These are phyloP conservation scores for Drosophila baimaii DNA, from an alignment of 1,140 invertebrate species.

Conservation along the genomic window DNA sequence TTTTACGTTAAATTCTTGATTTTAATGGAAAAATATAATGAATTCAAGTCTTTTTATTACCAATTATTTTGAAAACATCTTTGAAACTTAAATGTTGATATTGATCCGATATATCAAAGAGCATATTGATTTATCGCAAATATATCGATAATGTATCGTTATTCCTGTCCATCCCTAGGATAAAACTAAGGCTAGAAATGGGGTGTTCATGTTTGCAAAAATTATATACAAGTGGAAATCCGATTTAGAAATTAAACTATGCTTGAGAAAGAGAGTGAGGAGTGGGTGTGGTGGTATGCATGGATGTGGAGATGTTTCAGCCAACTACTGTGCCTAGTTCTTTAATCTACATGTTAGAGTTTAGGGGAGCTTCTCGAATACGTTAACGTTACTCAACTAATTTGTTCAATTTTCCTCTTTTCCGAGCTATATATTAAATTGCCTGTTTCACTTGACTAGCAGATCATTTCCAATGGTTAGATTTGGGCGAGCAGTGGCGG, in stretches of 20 bases:
- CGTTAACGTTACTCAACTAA: slow-evolving; percentile 36
- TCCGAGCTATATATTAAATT: slow-evolving; percentile 72
- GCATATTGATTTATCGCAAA: not conserved
- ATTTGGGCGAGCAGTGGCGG: slow-evolving; percentile 25
- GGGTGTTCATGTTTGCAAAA: slow-evolving; percentile 59
- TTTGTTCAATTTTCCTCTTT: slow-evolving; percentile 56
- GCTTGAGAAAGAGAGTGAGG: slow-evolving; percentile 13
- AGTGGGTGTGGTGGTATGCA: not conserved
- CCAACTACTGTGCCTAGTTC: slow-evolving; percentile 37
- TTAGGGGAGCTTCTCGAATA: slow-evolving; percentile 40
- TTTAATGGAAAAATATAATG: not conserved
- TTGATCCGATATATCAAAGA: not conserved
- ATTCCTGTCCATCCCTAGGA: not conserved
- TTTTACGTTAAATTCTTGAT: not conserved
- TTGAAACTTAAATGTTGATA: not conserved
- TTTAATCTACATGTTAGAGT: slow-evolving; percentile 29
- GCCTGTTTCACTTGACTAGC: slow-evolving; percentile 78
- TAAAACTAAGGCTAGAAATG: slow-evolving; percentile 59
- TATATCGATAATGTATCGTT: not conserved
- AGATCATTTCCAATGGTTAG: slow-evolving; percentile 63
- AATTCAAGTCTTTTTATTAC: too few relatives aligned
- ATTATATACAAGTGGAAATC: slow-evolving; percentile 63
- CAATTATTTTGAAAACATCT: not conserved
- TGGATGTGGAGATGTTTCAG: slow-evolving; percentile 15
- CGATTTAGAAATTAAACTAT: slow-evolving; percentile 41